Percentiles rank a stretch among this genome's conserved stretches.
Evolutionary conservation across 2,797 vertebrate genomes (phyloP).

Genomic region (Siniperca undulata): DNA sequence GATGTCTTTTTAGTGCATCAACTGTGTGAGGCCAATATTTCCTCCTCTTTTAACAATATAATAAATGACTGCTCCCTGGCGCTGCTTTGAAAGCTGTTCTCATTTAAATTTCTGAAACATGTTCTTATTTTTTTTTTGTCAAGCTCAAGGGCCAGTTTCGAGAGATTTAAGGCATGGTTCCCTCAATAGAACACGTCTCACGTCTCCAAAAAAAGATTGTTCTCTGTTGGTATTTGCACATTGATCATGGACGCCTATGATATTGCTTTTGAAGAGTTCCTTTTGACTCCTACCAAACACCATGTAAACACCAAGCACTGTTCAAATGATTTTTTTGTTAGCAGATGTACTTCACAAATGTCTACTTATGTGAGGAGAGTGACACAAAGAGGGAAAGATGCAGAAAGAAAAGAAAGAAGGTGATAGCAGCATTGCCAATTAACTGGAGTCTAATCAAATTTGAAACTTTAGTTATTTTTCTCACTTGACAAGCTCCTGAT

Average conservation of each 20-base stretch:
- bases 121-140: conserved; percentile 28
- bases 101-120: conserved; percentile 42
- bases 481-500: conserved; percentile 10
- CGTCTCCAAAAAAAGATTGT: conserved; percentile 26
- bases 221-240: conserved; percentile 38
- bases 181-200: conserved; percentile 34
- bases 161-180: conserved; percentile 53
- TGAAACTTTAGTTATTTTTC: conserved; percentile 37
- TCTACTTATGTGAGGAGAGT: conserved; percentile 18
- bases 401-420: background rate
- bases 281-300: conserved; percentile 67
- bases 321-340: conserved; percentile 28
- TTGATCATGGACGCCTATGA: conserved; percentile 62
- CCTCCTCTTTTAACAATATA: conserved; percentile 21
- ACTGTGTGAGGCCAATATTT: conserved; percentile 9
- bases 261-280: conserved; percentile 63
- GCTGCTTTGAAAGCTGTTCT: conserved; percentile 50
- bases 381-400: background rate
- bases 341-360: conserved; percentile 42
- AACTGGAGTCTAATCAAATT: conserved; percentile 43
- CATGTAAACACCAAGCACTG: conserved; percentile 59
- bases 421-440: conserved; percentile 11
- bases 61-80: conserved; percentile 43
- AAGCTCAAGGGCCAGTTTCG: conserved; percentile 38
- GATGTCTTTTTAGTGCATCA: conserved; percentile 21